Conservation (phyloP, 2,888 invertebrate genomes). For the Dicyrtoma fusca region DNA sequence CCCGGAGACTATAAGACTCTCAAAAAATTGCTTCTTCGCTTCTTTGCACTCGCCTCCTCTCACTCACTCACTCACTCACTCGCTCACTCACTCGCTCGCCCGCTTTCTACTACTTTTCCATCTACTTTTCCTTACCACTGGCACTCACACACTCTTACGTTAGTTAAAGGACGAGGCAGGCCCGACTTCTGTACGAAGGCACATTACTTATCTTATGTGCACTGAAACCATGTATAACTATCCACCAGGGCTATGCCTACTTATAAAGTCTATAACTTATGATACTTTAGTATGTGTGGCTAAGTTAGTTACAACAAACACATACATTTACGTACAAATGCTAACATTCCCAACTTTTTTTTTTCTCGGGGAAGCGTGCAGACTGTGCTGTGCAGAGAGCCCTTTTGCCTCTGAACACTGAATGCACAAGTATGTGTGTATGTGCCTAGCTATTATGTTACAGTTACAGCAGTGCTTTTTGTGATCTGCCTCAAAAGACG, state of each 20-base stretch:
- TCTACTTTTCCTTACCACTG: too few relatives aligned
- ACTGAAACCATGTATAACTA: slow-evolving; percentile 23
- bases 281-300: slow-evolving; percentile 32
- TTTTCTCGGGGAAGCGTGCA: too few relatives aligned
- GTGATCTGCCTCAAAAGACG: too few relatives aligned
- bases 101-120: not conserved
- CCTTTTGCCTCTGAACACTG: too few relatives aligned
- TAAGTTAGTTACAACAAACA: slow-evolving; percentile 28
- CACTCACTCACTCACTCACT: slow-evolving; percentile 4
- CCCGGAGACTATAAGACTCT: slow-evolving; percentile 41
- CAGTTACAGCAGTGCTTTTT: too few relatives aligned
- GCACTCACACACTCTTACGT: too few relatives aligned
- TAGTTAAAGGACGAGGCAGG: not conserved
- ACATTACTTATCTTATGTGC: slow-evolving; percentile 35
- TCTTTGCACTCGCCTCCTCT: slow-evolving; percentile 40
- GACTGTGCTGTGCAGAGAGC: too few relatives aligned
- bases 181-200: not conserved
- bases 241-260: not conserved
- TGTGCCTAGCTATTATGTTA: too few relatives aligned
- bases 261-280: slow-evolving; percentile 34
- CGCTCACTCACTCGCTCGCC: slow-evolving; percentile 8
- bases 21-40: slow-evolving; percentile 45
- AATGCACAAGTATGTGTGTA: too few relatives aligned
- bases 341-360: slow-evolving; percentile 1
- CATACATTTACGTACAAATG: slow-evolving; percentile 29